These are phyloP conservation scores for Idris sp. DNA, from an alignment of 1,140 invertebrate genomes.

Conservation along the genomic window DNA sequence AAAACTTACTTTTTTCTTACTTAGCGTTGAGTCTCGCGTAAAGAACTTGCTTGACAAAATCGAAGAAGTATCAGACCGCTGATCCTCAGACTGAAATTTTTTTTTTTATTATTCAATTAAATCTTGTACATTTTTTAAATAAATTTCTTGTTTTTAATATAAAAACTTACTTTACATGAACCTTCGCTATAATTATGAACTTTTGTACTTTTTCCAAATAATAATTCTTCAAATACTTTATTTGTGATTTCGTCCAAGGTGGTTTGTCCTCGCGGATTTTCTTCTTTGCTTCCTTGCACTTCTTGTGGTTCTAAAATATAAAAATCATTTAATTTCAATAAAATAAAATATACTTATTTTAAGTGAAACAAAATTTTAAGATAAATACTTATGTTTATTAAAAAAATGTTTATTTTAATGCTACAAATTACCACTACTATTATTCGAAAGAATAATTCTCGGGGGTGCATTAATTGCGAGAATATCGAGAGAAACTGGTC, in stretches of 20 bases:
- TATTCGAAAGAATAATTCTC: constrained; percentile 70
- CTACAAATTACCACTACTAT: constrained; percentile 68
- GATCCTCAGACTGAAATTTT: constrained; percentile 85
- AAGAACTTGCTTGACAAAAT: constrained; percentile 84
- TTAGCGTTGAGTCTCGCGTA: constrained; percentile 81
- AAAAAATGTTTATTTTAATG: too few species aligned
- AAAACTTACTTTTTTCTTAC: constrained; percentile 75
- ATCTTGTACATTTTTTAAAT: not conserved
- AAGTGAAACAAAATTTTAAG: too few species aligned
- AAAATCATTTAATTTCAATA: too few species aligned
- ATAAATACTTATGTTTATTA: too few species aligned
- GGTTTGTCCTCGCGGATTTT: constrained; percentile 72
- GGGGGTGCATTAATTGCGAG: constrained; percentile 72
- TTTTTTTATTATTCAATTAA: too few species aligned
- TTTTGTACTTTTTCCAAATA: constrained; percentile 81
- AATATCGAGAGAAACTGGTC: constrained; percentile 71
- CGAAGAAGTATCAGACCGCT: constrained; percentile 85
- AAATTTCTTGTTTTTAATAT: constrained; percentile 5
- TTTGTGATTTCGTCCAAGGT: constrained; percentile 90
- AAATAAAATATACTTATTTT: constrained; percentile 7
- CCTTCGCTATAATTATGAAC: constrained; percentile 76
- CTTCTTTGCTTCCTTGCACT: constrained; percentile 49
- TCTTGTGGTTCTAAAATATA: constrained; percentile 45
- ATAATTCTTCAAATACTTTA: constrained; percentile 88
- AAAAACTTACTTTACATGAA: constrained; percentile 80